Evolutionary conservation across 2,888 invertebrate species (phyloP).

Genomic region (Epirrhoe tristata): DNA sequence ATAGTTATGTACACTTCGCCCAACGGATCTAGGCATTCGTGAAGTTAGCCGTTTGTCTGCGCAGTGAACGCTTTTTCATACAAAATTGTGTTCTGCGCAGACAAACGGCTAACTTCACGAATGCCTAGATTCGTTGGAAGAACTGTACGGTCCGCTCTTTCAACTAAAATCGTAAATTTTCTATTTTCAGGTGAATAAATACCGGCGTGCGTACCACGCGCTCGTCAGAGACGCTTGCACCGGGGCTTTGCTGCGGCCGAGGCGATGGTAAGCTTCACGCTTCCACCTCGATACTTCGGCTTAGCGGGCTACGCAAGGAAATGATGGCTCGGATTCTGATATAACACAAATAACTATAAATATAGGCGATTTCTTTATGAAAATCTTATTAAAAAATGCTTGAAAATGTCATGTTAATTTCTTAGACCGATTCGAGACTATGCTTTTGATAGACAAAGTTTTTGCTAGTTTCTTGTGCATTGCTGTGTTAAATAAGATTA

Average conservation of each 20-base stretch:
- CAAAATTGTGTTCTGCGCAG: too few species aligned
- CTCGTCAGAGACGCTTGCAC: conserved; percentile 17
- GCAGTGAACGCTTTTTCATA: too few species aligned
- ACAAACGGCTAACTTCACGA: too few species aligned
- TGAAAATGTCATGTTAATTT: too few species aligned
- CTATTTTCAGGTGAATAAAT: conserved; percentile 26
- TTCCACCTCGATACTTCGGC: conserved; percentile 19
- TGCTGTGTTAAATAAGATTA: background rate
- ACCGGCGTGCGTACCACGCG: conserved; percentile 18
- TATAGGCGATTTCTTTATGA: too few species aligned
- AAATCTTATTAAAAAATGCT: too few species aligned
- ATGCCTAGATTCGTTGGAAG: too few species aligned
- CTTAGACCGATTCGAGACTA: background rate
- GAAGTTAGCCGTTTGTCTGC: too few species aligned
- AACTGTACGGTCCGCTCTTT: too few species aligned
- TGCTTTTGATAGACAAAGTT: background rate
- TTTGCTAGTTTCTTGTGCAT: background rate
- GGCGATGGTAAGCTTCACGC: conserved; percentile 31
- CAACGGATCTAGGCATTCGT: too few species aligned
- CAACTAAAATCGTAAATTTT: too few species aligned
- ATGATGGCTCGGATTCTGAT: conserved; percentile 24
- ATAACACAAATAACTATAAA: background rate
- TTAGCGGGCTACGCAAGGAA: conserved; percentile 14
- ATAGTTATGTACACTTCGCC: too few species aligned
- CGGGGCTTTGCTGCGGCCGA: conserved; percentile 21